These are phyloP conservation scores for Autographa pulchrina DNA, from an alignment of 2,888 invertebrate genomes.

Conservation along the genomic window DNA sequence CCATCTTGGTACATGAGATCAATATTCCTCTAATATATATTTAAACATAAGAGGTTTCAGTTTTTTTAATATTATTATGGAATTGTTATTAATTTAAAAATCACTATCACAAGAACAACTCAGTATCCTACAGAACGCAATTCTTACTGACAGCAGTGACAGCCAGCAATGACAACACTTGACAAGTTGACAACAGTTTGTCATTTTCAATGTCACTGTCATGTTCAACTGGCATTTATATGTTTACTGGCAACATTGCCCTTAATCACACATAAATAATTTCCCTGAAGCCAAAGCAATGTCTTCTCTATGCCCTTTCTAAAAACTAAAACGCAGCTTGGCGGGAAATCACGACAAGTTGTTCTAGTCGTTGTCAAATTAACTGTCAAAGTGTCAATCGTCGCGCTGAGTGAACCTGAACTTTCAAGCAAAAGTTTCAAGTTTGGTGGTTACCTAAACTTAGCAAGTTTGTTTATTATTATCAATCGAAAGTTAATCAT, in stretches of 20 bases:
- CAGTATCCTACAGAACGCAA: background rate
- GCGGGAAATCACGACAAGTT: background rate
- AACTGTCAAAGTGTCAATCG: background rate
- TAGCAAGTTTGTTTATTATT: constrained; percentile 7
- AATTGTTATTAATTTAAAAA: constrained; percentile 18
- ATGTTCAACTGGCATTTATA: background rate
- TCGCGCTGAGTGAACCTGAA: background rate
- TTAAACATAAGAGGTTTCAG: too few relatives aligned
- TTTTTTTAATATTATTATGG: constrained; percentile 1
- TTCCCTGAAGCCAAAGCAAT: constrained; percentile 2
- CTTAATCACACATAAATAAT: background rate
- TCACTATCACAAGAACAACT: constrained; percentile 18
- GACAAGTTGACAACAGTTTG: too few relatives aligned
- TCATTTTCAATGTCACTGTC: constrained; percentile 14
- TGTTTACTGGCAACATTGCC: background rate
- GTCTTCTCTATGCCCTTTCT: background rate
- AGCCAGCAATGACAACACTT: background rate
- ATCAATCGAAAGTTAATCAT: constrained; percentile 5
- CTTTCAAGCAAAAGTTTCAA: background rate
- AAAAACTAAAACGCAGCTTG: background rate
- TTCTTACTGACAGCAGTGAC: background rate
- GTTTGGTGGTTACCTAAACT: background rate
- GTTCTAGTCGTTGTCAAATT: background rate
- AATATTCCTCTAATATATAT: constrained; percentile 6
- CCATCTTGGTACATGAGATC: constrained; percentile 17